Evolutionary conservation across 2,888 invertebrate species (phyloP), one percentile per base, ranked within the genome.

Genomic region (Saturnia pavonia): DNA sequence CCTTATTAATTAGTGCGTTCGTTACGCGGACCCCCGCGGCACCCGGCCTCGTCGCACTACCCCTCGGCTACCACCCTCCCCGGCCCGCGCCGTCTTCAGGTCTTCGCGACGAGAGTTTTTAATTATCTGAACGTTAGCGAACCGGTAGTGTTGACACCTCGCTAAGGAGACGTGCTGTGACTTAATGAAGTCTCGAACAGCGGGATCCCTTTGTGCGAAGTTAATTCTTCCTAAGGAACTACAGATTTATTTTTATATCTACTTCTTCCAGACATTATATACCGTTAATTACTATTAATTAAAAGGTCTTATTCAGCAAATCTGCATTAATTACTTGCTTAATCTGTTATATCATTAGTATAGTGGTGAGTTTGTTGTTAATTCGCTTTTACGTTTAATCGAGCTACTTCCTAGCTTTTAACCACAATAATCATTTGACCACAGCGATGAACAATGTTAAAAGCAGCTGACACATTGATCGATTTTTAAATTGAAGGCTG

Each of bases 1-100:
- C 92, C 91, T 91, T 91, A 92, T 92, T 93, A 93, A 93, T 93
- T 93, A 92, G 92, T 91, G 91, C 91, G 92, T 92, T 91, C 90
- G 87, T 85, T 85, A 85, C 88, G 85, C 83, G 85, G 84, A 85
- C 86, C 83, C 84, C 83, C 84, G 83, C 83, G 79, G 79, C 76
- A 75, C 77, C 72, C 69, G 75, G 66, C 73, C 72, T 74, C 69
- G 54, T 22, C 71, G 67, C 70, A 51, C 71, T 70, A 75, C 73
- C 71, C 72, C 72, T 72, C 76, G 79, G 74, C 77, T 74, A 72
- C 72, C 70, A 76, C 43, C 65, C 73, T 72, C 74, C 72, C 75
- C 73, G 74, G 69, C 74, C 73, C 74, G 76, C 80, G 75, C 78
- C 79, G 57, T 14, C 57, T 25, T 11, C 27, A 60, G 79, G 70